These are phyloP conservation scores for Anthrax anthrax DNA, from an alignment of 2,888 invertebrate species.

Conservation along the genomic window DNA sequence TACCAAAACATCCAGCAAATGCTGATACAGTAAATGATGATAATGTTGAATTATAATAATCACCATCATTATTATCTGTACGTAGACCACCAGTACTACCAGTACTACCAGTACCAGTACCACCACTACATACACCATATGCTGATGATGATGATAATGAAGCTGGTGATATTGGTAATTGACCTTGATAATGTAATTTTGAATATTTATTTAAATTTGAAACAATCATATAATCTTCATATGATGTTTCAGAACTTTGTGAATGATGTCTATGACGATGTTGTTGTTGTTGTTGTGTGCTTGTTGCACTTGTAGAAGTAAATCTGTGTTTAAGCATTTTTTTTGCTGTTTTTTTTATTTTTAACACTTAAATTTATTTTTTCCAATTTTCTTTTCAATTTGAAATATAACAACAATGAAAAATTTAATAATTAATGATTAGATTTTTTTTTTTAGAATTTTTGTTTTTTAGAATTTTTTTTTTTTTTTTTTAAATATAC, in stretches of 20 bases:
- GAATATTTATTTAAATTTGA: background rate
- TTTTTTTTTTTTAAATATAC: too few relatives aligned
- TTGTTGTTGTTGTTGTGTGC: too few relatives aligned
- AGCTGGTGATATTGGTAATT: background rate
- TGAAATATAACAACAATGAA: too few relatives aligned
- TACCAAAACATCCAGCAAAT: slow-evolving; percentile 6
- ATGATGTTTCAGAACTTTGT: slow-evolving; percentile 7
- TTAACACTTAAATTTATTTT: too few relatives aligned
- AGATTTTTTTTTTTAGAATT: too few relatives aligned
- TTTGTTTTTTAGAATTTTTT: too few relatives aligned
- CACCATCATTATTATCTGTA: too few relatives aligned
- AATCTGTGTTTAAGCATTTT: slow-evolving; percentile 10
- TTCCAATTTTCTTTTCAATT: too few relatives aligned
- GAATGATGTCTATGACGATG: slow-evolving; percentile 7
- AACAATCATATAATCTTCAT: slow-evolving; percentile 4
- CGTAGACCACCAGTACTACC: too few relatives aligned
- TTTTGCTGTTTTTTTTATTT: background rate
- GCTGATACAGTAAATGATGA: background rate
- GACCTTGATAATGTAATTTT: too few relatives aligned
- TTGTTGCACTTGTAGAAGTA: too few relatives aligned
- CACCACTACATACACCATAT: background rate
- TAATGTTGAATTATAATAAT: background rate
- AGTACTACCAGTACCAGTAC: background rate
- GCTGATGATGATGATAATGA: background rate
- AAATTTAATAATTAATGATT: too few relatives aligned